A percentile compares a stretch with the other conserved stretches of the same genome.
These are phyloP conservation scores for Eulemur coronatus DNA, from an alignment of 2,797 vertebrate genomes.

Conservation along the genomic window DNA sequence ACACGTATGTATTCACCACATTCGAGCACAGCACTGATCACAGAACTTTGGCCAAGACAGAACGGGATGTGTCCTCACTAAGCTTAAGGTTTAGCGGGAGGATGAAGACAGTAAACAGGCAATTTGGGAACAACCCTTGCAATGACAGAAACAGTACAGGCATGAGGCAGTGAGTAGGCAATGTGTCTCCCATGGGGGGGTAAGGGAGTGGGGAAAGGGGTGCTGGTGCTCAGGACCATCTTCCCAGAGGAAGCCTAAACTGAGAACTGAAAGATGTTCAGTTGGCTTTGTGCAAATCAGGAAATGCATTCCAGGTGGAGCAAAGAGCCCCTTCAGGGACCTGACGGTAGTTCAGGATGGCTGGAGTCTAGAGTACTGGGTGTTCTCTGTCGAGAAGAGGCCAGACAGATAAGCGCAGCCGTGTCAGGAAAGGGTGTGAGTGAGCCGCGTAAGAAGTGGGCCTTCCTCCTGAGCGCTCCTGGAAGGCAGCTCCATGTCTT, in stretches of 20 bases:
- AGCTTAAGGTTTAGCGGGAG: background rate
- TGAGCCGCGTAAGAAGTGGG: background rate
- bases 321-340: background rate
- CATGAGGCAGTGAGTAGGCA: background rate
- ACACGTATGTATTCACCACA: background rate
- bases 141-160: background rate
- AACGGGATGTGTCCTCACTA: background rate
- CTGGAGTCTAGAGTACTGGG: accelerated
- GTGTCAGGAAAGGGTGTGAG: background rate
- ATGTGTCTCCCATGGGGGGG: background rate
- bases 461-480: background rate
- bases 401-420: background rate
- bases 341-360: background rate
- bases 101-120: background rate
- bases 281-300: background rate
- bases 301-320: background rate
- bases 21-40: background rate
- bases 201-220: accelerated
- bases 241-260: background rate
- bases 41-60: background rate
- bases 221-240: background rate
- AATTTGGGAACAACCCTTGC: too few relatives aligned
- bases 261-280: background rate
- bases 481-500: background rate
- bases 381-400: background rate